Evolutionary conservation across 2,797 vertebrate genomes (phyloP), one percentile per base, ranked within the genome.

Genomic region (Xyrichtys novacula): DNA sequence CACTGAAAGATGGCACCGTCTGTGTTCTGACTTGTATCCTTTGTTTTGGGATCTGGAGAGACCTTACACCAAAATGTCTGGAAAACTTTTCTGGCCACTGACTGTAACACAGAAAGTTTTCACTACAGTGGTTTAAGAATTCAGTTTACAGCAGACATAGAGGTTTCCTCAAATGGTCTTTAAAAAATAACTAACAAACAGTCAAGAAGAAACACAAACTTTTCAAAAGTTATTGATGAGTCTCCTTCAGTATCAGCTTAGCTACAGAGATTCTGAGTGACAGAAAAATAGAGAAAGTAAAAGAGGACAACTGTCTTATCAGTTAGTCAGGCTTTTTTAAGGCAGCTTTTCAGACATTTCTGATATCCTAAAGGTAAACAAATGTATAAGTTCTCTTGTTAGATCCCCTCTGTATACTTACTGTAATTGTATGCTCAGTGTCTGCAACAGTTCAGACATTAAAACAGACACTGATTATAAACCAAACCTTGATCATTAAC

Each of bases 91-190:
- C 47, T 65, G 68, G 44, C 32, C 57, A 50, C 5, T 26, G 50
- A 54, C 32, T 56, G 39, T 44, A 36, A 66, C 50, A 54, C n/a
- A 60, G 47, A 34, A 34, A 40, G 22, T 22, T 5, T 43, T 39
- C 8, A 20, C 48, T 44, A 43, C 49, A n/a, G 62, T 57, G 26
- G n/a, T n/a, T n/a, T n/a, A n/a, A n/a, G n/a, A n/a, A 34, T n/a
- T 36, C 15, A 32, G 34, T 65, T 50, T 42, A 55, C 40, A 65
- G 42, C 43, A 43, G 25, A 61, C 28, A 57, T 17, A 16, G 1
- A 50, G 31, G 31, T 25, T 44, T 32, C 31, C 11, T 8, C 59
- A 73, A 65, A 59, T 55, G 48, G 54, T 32, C 48, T 34, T n/a
- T 20, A 55, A 48, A 43, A 48, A 48, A 32, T 40, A 31, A 31